Evolutionary conservation across 2,113 vertebrate species (phyloP).

Genomic region (Tinamus guttatus): DNA sequence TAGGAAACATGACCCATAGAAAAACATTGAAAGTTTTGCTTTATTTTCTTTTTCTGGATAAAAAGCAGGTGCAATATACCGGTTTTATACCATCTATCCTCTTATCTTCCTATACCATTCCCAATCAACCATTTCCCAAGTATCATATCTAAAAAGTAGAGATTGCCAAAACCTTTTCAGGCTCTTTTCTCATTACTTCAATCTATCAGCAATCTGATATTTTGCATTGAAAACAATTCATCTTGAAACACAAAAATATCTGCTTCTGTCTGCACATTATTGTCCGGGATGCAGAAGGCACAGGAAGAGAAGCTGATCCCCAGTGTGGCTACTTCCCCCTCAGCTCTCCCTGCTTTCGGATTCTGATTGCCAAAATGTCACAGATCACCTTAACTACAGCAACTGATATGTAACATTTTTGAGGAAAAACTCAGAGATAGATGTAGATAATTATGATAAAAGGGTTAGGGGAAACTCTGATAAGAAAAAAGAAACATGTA

Average conservation of each 20-base stretch:
- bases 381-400: neutral
- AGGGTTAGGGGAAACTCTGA: no score
- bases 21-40: neutral
- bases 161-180: neutral
- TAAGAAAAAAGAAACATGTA: no score
- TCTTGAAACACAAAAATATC: neutral
- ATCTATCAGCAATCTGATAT: neutral
- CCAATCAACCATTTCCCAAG: neutral
- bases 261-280: neutral
- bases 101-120: neutral
- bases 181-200: neutral
- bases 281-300: neutral
- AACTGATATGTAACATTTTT: neutral
- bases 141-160: neutral
- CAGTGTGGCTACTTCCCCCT: neutral
- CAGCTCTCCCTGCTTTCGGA: neutral
- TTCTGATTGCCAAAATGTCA: neutral
- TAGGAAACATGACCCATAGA: conserved; percentile 4
- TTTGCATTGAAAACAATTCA: neutral
- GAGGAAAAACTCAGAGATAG: neutral
- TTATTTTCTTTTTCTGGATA: neutral
- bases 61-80: neutral
- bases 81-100: no score
- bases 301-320: neutral
- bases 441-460: no score